Percentiles rank a stretch among this genome's conserved stretches.
Conservation (phyloP, 2,797 vertebrate species). For the Coluber constrictor region DNA sequence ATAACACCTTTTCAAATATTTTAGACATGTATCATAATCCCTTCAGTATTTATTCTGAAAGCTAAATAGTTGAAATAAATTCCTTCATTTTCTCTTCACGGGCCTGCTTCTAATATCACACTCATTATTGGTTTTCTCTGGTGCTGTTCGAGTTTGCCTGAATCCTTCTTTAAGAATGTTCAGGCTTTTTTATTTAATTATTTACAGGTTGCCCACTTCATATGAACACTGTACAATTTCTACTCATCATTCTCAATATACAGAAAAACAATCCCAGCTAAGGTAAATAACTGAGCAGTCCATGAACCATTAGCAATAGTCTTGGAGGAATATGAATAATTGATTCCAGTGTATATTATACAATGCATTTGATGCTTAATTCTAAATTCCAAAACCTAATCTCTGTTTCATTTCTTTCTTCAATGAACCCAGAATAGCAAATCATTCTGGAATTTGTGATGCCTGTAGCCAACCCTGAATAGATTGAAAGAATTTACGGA, state of each 20-base stretch:
- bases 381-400: background rate
- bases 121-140: background rate
- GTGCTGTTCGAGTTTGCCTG: background rate
- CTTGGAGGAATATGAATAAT: background rate
- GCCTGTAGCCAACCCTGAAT: background rate
- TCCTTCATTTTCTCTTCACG: background rate
- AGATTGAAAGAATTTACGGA: background rate
- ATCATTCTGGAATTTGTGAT: background rate
- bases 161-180: background rate
- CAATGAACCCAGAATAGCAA: background rate
- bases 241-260: background rate
- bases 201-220: background rate
- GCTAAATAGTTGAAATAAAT: background rate
- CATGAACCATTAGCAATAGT: background rate
- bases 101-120: background rate
- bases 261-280: background rate
- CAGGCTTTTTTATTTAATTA: background rate
- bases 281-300: background rate
- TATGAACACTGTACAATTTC: background rate
- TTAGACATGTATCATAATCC: background rate
- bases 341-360: background rate
- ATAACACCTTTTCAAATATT: background rate
- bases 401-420: background rate
- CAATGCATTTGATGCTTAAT: background rate
- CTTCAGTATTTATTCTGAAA: background rate